phyloP scores from a whole-genome alignment of 2,113 vertebrate species.

The Taxidea taxus region DNA sequence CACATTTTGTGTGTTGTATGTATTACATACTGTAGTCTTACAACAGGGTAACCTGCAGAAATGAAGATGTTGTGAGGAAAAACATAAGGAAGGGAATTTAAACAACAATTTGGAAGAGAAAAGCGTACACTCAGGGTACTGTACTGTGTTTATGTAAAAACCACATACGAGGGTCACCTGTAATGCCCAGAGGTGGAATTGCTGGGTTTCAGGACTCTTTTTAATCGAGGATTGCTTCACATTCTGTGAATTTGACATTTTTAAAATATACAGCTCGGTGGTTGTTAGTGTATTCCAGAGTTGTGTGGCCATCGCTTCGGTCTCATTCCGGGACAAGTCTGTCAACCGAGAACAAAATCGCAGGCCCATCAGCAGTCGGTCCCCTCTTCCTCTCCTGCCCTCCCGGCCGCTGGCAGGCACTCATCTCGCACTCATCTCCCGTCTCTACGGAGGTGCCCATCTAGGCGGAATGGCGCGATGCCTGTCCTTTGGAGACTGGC shows the following conservation, averaged over 20 bases:
- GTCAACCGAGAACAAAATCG: not conserved
- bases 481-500: not conserved
- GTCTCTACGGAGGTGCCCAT: not conserved
- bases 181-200: not conserved
- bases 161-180: not conserved
- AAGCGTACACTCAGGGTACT: not conserved
- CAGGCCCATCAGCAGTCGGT: fast-evolving
- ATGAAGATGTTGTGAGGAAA: not conserved
- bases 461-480: not conserved
- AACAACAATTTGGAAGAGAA: not conserved
- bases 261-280: not conserved
- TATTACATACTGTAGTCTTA: not conserved
- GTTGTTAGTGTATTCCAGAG: not conserved
- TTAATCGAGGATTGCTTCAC: not conserved
- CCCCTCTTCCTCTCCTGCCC: not conserved
- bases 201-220: not conserved
- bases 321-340: not conserved
- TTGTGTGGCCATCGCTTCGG: not conserved
- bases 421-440: not conserved
- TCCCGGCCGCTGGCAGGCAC: too few relatives aligned
- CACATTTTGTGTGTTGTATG: not conserved
- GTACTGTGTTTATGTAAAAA: not conserved
- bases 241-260: not conserved
- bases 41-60: not conserved
- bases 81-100: not conserved